These are phyloP conservation scores for Botia almorhae DNA, from an alignment of 2,797 vertebrate genomes.

Conservation along the genomic window DNA sequence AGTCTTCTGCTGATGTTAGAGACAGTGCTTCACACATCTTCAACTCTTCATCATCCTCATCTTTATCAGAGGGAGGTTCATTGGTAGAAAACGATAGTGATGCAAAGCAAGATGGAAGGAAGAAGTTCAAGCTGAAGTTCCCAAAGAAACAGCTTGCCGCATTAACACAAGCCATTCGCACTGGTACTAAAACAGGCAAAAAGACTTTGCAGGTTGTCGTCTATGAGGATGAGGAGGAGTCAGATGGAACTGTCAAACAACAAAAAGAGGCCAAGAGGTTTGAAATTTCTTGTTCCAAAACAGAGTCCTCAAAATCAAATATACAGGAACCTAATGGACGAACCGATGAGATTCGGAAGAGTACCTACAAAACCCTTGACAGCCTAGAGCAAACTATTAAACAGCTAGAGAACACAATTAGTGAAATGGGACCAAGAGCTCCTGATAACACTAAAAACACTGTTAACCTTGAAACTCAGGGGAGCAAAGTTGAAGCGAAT, in stretches of 20 bases:
- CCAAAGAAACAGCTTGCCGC: constrained; percentile 96
- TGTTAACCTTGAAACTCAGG: constrained; percentile 57
- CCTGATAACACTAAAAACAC: constrained; percentile 31
- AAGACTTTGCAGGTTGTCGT: constrained; percentile 98
- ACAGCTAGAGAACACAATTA: constrained; percentile 95
- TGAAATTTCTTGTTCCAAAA: constrained; percentile 78
- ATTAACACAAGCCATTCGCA: constrained; percentile 91
- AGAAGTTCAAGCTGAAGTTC: constrained; percentile 97
- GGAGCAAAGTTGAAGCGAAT: constrained; percentile 66
- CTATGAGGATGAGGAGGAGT: constrained; percentile 95
- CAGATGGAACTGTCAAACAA: constrained; percentile 86
- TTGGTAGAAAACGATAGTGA: constrained; percentile 71
- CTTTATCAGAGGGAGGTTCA: constrained; percentile 19
- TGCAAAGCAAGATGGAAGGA: constrained; percentile 86
- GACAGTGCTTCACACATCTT: not conserved
- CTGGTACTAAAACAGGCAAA: constrained; percentile 92
- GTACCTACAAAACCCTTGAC: constrained; percentile 92
- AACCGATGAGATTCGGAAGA: constrained; percentile 93
- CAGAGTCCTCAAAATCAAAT: constrained; percentile 63
- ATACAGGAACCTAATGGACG: constrained; percentile 66
- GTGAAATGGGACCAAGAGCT: constrained; percentile 90
- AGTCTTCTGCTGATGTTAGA: constrained; percentile 24
- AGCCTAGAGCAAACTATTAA: constrained; percentile 98
- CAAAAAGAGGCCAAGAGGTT: constrained; percentile 94
- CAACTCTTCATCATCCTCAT: constrained; percentile 26